These are phyloP conservation scores for Cetonia aurata DNA, from an alignment of 2,888 invertebrate genomes.

Conservation along the genomic window DNA sequence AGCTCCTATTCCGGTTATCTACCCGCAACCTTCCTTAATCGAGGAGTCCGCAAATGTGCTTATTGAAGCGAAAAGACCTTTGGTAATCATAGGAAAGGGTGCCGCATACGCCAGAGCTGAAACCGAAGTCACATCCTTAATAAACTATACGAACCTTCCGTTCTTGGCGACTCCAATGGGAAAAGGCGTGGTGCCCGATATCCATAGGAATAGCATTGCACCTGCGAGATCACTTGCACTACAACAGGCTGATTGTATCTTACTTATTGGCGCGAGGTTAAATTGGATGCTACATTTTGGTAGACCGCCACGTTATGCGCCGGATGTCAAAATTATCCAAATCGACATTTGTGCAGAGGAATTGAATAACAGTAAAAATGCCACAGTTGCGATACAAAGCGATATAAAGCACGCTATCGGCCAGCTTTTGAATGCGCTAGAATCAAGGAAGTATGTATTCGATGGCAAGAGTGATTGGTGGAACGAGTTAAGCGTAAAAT, in stretches of 20 bases:
- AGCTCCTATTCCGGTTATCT: conserved; percentile 75
- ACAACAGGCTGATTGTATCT: conserved; percentile 87
- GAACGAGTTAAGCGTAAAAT: conserved; percentile 77
- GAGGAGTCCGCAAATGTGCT: conserved; percentile 78
- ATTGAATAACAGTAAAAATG: conserved; percentile 88
- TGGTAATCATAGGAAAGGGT: conserved; percentile 89
- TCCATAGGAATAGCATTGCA: conserved; percentile 80
- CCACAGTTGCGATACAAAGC: conserved; percentile 85
- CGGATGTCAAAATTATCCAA: conserved; percentile 90
- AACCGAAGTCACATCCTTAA: conserved; percentile 75
- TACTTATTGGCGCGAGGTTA: conserved; percentile 90
- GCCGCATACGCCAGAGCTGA: conserved; percentile 81
- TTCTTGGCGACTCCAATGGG: conserved; percentile 97
- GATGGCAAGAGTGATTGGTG: conserved; percentile 79
- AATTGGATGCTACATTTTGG: conserved; percentile 99
- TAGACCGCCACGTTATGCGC: conserved; percentile 84
- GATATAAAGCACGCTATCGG: conserved; percentile 83
- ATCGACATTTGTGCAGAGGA: conserved; percentile 92
- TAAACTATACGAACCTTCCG: conserved; percentile 81
- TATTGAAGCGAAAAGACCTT: conserved; percentile 80
- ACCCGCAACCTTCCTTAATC: conserved; percentile 80
- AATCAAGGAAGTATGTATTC: conserved; percentile 72
- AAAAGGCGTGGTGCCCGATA: conserved; percentile 83
- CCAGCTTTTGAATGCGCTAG: conserved; percentile 73
- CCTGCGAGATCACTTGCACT: conserved; percentile 86